Conservation (phyloP, 2,888 invertebrate genomes). For the Argynnis bischoffii region DNA sequence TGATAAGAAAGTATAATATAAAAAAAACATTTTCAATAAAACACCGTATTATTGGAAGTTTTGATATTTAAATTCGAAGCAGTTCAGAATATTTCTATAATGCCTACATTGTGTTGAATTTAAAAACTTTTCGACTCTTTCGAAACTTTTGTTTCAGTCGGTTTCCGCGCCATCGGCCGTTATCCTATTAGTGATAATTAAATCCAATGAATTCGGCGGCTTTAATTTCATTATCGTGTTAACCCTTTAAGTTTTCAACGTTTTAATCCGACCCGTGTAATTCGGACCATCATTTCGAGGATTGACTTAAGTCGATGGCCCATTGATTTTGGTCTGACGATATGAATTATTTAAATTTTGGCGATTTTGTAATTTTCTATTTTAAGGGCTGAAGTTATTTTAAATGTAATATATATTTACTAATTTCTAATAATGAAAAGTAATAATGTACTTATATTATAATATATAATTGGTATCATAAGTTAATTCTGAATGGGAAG, state of each 20-base stretch:
- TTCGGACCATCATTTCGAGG: slow-evolving; percentile 27
- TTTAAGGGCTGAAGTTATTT: slow-evolving; percentile 12
- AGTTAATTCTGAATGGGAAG: too few relatives aligned
- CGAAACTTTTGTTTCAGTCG: slow-evolving; percentile 51
- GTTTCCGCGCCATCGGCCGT: slow-evolving; percentile 62
- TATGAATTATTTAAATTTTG: slow-evolving; percentile 25
- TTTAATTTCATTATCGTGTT: slow-evolving; percentile 61
- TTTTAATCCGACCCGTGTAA: slow-evolving; percentile 42
- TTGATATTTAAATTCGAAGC: not conserved
- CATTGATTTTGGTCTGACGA: slow-evolving; percentile 28
- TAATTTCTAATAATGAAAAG: not conserved
- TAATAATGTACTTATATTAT: not conserved
- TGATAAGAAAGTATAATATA: not conserved
- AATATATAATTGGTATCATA: too few relatives aligned
- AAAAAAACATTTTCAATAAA: not conserved
- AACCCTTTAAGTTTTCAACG: slow-evolving; percentile 47
- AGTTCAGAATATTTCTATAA: slow-evolving; percentile 19
- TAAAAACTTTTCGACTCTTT: slow-evolving; percentile 49
- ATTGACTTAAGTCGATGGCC: slow-evolving; percentile 34
- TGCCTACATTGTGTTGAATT: slow-evolving; percentile 13
- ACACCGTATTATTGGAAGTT: not conserved
- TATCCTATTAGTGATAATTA: slow-evolving; percentile 73
- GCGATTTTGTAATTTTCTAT: slow-evolving; percentile 12
- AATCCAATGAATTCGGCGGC: slow-evolving; percentile 60
- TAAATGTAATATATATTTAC: not conserved